Evolutionary conservation across 2,797 vertebrate species (phyloP).

Genomic region (Takifugu ocellatus): DNA sequence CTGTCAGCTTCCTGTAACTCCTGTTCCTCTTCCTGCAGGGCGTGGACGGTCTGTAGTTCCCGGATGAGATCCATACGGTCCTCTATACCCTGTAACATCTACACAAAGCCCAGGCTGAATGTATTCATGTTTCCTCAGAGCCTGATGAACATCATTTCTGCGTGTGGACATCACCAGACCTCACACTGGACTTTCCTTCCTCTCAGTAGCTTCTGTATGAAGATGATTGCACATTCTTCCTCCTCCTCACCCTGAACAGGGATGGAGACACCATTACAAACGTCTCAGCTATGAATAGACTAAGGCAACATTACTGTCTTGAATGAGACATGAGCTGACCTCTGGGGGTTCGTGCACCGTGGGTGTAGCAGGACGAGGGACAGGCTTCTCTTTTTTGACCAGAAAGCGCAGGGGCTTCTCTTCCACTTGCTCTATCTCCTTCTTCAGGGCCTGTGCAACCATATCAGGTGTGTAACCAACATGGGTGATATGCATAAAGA

Average conservation of each 20-base stretch:
- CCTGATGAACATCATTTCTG: not conserved
- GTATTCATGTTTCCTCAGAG: too few relatives aligned
- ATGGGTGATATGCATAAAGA: not conserved
- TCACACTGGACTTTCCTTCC: conserved; percentile 84
- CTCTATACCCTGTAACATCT: conserved; percentile 91
- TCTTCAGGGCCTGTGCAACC: conserved; percentile 72
- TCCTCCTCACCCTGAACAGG: conserved; percentile 83
- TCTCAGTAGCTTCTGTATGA: conserved; percentile 86
- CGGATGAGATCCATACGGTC: conserved; percentile 81
- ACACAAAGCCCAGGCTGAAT: conserved; percentile 2
- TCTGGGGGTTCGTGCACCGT: conserved; percentile 72
- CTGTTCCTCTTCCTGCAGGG: conserved; percentile 80
- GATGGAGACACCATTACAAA: conserved; percentile 2
- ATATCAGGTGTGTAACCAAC: not conserved
- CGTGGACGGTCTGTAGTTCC: conserved; percentile 82
- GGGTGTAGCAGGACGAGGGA: conserved; percentile 79
- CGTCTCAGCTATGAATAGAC: not conserved
- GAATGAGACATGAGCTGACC: conserved; percentile 61
- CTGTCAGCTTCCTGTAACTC: conserved; percentile 76
- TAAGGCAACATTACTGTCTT: not conserved
- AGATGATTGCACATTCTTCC: conserved; percentile 83
- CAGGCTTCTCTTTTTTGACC: conserved; percentile 71
- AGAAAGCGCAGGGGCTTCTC: conserved; percentile 67
- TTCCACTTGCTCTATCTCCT: conserved; percentile 63
- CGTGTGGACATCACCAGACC: conserved; percentile 64